Evolutionary conservation across 2,888 invertebrate genomes (phyloP), one percentile per base, ranked within the genome.

Genomic region (Spilosoma lubricipeda): DNA sequence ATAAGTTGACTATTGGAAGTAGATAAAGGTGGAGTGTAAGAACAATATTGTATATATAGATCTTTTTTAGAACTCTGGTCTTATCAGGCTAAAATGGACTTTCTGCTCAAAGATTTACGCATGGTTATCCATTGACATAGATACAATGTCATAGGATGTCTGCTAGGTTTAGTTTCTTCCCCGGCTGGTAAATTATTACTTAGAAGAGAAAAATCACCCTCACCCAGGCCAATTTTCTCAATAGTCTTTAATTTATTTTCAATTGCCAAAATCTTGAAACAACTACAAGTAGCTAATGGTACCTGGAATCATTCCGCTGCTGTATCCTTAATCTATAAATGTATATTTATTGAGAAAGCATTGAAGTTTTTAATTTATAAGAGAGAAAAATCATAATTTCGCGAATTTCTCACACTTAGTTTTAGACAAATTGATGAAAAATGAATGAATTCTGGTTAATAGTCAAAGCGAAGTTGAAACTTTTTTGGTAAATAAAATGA

Each of bases 1-100:
- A 92, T 59, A 85, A 88, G 30, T 75, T 94, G 27, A 90, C 89
- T n/a, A 84, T 93, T 0, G 88, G 83, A 39, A 87, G 85, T 18
- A 82, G 88, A 42, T 87, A 89, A 77, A 85, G 72, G 78, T 79
- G 80, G 79, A n/a, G n/a, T n/a, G n/a, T n/a, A n/a, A n/a, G n/a
- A 71, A 71, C 23, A 23, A 11, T 27, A 56, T 39, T 70, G 70
- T 70, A 70, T 30, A 63, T 70, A 70, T 42, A 33, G 20, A 33
- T n/a, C n/a, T n/a, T n/a, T n/a, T n/a, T n/a, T n/a, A n/a, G n/a
- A n/a, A n/a, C n/a, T n/a, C n/a, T n/a, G n/a, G n/a, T n/a, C n/a
- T n/a, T n/a, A n/a, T n/a, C n/a, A n/a, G n/a, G n/a, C n/a, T n/a
- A n/a, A n/a, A n/a, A n/a, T n/a, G n/a, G n/a, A n/a, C n/a, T n/a